phyloP scores from a whole-genome alignment of 2,797 vertebrate genomes.

The Leptodactylus fallax region DNA sequence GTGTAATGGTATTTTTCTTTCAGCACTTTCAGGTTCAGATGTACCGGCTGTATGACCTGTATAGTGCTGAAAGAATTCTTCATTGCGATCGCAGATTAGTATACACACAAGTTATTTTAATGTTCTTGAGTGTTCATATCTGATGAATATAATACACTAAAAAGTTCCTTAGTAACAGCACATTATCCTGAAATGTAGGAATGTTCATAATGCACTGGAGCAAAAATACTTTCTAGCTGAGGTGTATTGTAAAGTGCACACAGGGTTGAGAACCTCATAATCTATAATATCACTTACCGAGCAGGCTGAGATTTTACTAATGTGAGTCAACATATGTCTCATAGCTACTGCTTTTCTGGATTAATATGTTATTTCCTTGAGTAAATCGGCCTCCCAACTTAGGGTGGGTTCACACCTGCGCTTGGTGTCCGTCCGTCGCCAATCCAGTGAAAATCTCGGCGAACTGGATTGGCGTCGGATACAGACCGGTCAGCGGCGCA shows the following conservation, averaged over 20 bases:
- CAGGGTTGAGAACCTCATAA: not conserved
- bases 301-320: not conserved
- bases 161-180: constrained; percentile 7
- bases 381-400: not conserved
- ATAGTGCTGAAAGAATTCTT: constrained; percentile 57
- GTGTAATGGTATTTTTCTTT: constrained; percentile 29
- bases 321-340: not conserved
- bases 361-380: too few relatives aligned
- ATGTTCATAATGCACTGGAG: constrained; percentile 33
- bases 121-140: constrained; percentile 30
- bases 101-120: constrained; percentile 30
- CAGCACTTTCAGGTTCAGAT: constrained; percentile 26
- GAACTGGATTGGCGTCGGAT: too few relatives aligned
- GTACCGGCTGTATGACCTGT: constrained; percentile 4
- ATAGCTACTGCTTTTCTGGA: too few relatives aligned
- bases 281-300: constrained; percentile 10
- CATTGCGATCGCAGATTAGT: constrained; percentile 14
- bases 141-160: constrained; percentile 48
- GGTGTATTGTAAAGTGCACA: not conserved
- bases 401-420: too few relatives aligned
- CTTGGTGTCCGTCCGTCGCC: too few relatives aligned
- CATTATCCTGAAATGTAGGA: constrained; percentile 36
- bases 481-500: too few relatives aligned
- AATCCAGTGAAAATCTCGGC: too few relatives aligned
- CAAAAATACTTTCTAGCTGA: constrained; percentile 33